These are phyloP conservation scores for Bombus vancouverensis DNA, from an alignment of 1,140 invertebrate species.

Conservation along the genomic window DNA sequence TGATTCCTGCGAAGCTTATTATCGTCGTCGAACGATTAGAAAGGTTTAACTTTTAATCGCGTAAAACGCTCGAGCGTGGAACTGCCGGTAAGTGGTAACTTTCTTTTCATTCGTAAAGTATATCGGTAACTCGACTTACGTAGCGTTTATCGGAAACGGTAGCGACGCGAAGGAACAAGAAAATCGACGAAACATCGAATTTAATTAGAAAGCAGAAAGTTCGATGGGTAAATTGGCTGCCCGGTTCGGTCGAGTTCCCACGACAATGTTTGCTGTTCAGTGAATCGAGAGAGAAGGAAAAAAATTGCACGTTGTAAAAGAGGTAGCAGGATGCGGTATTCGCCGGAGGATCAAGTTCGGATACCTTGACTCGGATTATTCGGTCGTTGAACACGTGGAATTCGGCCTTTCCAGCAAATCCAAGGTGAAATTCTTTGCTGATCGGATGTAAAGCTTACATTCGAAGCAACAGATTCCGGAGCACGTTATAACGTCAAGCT, in stretches of 20 bases:
- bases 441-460: neutral
- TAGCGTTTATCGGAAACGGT: too few relatives aligned
- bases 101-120: neutral
- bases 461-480: neutral
- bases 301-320: neutral
- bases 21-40: too few relatives aligned
- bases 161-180: neutral
- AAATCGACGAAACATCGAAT: neutral
- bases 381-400: constrained; percentile 21
- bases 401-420: neutral
- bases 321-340: neutral
- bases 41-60: too few relatives aligned
- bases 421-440: constrained; percentile 23
- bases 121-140: neutral
- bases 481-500: neutral
- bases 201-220: neutral
- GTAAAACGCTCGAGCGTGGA: too few relatives aligned
- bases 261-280: neutral
- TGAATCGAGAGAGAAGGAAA: neutral
- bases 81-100: neutral
- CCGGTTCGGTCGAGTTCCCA: neutral
- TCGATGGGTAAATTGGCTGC: neutral
- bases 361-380: constrained; percentile 18
- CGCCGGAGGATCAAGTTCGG: neutral
- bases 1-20: too few relatives aligned